Evolutionary conservation across 1,140 invertebrate species (phyloP).

Genomic region (Phortica variegata): DNA sequence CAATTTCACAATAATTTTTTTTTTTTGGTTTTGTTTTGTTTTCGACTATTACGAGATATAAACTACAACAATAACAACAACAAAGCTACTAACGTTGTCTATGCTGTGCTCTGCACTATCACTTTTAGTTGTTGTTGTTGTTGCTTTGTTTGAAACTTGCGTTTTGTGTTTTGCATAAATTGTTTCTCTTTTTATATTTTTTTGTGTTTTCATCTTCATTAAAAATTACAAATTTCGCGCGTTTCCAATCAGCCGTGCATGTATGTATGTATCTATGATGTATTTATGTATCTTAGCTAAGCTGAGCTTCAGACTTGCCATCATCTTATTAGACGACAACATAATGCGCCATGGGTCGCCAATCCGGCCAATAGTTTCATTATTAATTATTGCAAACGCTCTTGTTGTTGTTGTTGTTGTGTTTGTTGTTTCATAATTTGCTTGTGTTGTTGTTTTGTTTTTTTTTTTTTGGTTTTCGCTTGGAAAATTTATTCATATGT

Average conservation of each 20-base stretch:
- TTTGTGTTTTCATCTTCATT: not conserved
- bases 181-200: not conserved
- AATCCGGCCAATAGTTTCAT: slow-evolving; percentile 46
- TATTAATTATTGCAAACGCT: slow-evolving; percentile 33
- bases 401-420: slow-evolving; percentile 1
- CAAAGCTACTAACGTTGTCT: slow-evolving; percentile 27
- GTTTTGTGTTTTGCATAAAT: not conserved
- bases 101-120: slow-evolving; percentile 39
- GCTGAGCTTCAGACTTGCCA: too few relatives aligned
- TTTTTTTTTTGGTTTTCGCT: slow-evolving; percentile 28
- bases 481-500: slow-evolving; percentile 35
- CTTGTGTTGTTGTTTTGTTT: slow-evolving; percentile 12
- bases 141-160: not conserved
- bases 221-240: not conserved
- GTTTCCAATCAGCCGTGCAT: too few relatives aligned
- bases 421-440: slow-evolving; percentile 23
- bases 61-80: too few relatives aligned
- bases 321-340: too few relatives aligned
- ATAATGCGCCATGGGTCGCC: slow-evolving; percentile 17
- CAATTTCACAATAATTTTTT: too few relatives aligned
- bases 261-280: too few relatives aligned
- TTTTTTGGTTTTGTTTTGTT: too few relatives aligned
- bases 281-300: too few relatives aligned
- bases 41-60: too few relatives aligned
- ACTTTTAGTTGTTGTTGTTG: slow-evolving; percentile 28